A percentile compares a stretch with the other conserved stretches of the same genome.
Evolutionary conservation across 2,113 vertebrate genomes (phyloP).

Genomic region (Ammodytes dubius): DNA sequence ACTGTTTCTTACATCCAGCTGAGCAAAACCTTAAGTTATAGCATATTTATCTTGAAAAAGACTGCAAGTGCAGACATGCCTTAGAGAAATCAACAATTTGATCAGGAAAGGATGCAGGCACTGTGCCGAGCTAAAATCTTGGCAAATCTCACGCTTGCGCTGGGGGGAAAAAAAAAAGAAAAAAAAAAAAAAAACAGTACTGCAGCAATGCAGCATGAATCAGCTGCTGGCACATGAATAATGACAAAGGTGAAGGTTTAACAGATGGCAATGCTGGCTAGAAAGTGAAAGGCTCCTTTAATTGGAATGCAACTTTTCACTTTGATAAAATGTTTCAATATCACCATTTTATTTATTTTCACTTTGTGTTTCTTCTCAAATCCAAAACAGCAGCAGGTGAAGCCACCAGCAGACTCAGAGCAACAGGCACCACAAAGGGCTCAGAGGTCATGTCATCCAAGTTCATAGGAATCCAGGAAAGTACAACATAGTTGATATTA

Average conservation of each 20-base stretch:
- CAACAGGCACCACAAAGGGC: not conserved
- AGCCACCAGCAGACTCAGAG: not conserved
- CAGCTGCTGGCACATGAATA: constrained; percentile 76
- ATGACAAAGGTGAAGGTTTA: constrained; percentile 52
- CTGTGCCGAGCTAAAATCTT: constrained; percentile 49
- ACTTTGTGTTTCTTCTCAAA: not conserved
- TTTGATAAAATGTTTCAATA: not conserved
- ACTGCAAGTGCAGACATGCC: not conserved
- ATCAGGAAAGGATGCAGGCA: not conserved
- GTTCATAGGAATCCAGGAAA: not conserved
- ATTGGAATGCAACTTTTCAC: not conserved
- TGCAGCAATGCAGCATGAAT: constrained; percentile 82
- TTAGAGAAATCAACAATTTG: constrained; percentile 25
- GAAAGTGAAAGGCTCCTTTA: not conserved
- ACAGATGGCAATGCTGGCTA: not conserved
- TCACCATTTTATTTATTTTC: not conserved
- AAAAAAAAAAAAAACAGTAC: constrained; percentile 43
- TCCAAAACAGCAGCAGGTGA: not conserved
- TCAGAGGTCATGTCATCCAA: not conserved
- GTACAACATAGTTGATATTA: too few relatives aligned
- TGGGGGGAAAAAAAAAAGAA: constrained; percentile 2
- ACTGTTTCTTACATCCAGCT: not conserved
- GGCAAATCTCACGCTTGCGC: constrained; percentile 52
- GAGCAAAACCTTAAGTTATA: too few relatives aligned
- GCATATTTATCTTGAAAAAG: not conserved